Evolutionary conservation across 2,797 vertebrate species (phyloP), one percentile per base, ranked within the genome.

Genomic region (Podarcis siculus): DNA sequence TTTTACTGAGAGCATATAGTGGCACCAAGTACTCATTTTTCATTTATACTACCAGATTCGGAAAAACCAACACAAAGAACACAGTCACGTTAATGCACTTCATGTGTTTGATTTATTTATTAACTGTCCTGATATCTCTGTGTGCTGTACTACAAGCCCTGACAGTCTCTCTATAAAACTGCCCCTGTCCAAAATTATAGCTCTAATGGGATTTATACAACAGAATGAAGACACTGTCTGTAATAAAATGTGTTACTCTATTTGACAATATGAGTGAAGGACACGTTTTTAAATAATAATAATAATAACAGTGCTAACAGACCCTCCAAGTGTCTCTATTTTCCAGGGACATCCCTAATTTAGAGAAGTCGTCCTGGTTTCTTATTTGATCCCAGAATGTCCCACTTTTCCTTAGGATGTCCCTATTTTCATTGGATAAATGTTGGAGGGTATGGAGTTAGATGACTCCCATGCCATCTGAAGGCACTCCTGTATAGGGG

Each of bases 1-100:
- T 91, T 93, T 94, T 89, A 86, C 91, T 64, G 87, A 66, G 30
- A 91, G 72, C 13, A 86, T 49, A 64, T 61, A 82, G 71, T 27
- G 30, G 86, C 32, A 92, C 32, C 8, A 86, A 89, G 71, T 87
- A 91, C 64, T 77, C 66, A 79, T 73, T 93, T 93, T 91, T 93
- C 78, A 86, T 87, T 89, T 90, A 49, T 4, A 1, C 87, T 86
- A 87, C 19, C 19, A 83, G 92, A 85, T 90, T 88, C 37, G 71
- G 90, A 55, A 80, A 94, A 92, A 81, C 78, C 45, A 80, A 84
- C 32, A 83, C 35, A 86, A 85, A 77, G 85, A 89, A 91, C 93
- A 89, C 15, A 85, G 13, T 32, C 71, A 73, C 87, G 17, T 58
- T 71, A 32, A 64, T 25, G 9, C 23, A 88, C 39, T 91, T 91